phyloP scores from a whole-genome alignment of 2,888 invertebrate genomes.

The Zygothrica quintamaculata region DNA sequence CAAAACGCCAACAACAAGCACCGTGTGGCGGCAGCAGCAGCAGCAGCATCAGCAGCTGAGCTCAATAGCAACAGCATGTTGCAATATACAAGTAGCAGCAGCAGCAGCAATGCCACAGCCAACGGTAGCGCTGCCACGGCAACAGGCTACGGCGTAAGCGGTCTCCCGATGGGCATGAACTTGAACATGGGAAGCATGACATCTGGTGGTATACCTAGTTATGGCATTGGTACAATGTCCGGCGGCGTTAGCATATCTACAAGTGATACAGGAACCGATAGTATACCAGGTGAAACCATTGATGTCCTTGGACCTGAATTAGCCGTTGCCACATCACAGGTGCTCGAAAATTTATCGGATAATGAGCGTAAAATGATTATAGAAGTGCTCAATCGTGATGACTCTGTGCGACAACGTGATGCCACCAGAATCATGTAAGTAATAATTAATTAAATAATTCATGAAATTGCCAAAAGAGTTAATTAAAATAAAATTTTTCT shows the following conservation, averaged over 20 bases:
- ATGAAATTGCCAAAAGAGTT: no score
- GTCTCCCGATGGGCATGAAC: constrained; percentile 30
- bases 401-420: constrained; percentile 85
- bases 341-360: constrained; percentile 83
- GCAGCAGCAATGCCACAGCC: constrained; percentile 29
- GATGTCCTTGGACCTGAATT: constrained; percentile 82
- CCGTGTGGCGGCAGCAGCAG: constrained; percentile 57
- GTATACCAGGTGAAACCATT: constrained; percentile 79
- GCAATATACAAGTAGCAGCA: constrained; percentile 59
- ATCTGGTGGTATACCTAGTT: constrained; percentile 32
- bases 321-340: constrained; percentile 83
- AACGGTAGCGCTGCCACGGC: constrained; percentile 35
- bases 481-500: constrained; percentile 16
- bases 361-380: constrained; percentile 86
- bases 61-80: constrained; percentile 79
- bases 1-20: constrained; percentile 72
- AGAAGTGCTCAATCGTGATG: constrained; percentile 86
- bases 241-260: constrained; percentile 48
- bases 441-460: no score
- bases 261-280: constrained; percentile 67
- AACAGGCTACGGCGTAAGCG: constrained; percentile 23
- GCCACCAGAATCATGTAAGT: constrained; percentile 86
- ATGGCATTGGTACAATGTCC: constrained; percentile 41
- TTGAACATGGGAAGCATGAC: constrained; percentile 44
- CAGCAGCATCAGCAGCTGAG: constrained; percentile 53